A percentile compares a stretch with the other conserved stretches of the same genome.
Conservation (phyloP, 2,797 vertebrate species). For the Nannoperca obscura region DNA sequence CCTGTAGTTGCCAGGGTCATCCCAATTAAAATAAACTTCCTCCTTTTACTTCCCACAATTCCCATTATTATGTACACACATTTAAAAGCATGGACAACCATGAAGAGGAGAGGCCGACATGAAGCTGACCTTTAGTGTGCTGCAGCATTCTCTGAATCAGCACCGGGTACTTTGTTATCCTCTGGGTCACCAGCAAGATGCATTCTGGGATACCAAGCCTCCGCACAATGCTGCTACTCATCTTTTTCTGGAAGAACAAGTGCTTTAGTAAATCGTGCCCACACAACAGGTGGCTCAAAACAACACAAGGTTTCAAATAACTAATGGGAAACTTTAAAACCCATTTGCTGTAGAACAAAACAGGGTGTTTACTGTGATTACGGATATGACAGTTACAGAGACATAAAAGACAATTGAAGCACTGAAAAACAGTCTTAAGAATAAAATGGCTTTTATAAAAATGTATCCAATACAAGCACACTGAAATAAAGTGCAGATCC, state of each 20-base stretch:
- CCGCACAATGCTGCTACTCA: constrained; percentile 94
- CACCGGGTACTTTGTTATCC: constrained; percentile 98
- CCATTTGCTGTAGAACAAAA: constrained; percentile 14
- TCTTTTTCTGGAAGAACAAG: constrained; percentile 90
- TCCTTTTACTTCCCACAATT: neutral
- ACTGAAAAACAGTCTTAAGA: constrained; percentile 2
- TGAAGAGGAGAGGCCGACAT: neutral
- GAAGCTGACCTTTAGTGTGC: constrained; percentile 92
- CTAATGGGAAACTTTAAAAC: constrained; percentile 8
- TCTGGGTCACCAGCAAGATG: constrained; percentile 96
- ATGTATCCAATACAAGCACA: neutral
- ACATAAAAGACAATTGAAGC: neutral
- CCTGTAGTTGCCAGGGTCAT: neutral
- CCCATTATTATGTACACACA: neutral
- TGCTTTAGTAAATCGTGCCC: constrained; percentile 35
- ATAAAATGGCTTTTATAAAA: constrained; percentile 9
- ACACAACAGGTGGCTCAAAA: constrained; percentile 36
- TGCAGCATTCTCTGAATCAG: constrained; percentile 94
- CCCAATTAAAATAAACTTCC: constrained; percentile 5
- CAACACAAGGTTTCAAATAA: constrained; percentile 27
- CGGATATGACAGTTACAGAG: constrained; percentile 2
- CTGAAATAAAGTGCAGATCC: constrained; percentile 10
- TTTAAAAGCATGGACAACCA: neutral
- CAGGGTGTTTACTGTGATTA: constrained; percentile 27
- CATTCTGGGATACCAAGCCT: constrained; percentile 97